phyloP scores from a whole-genome alignment of 1,140 invertebrate genomes.

The Melitaea cinxia region DNA sequence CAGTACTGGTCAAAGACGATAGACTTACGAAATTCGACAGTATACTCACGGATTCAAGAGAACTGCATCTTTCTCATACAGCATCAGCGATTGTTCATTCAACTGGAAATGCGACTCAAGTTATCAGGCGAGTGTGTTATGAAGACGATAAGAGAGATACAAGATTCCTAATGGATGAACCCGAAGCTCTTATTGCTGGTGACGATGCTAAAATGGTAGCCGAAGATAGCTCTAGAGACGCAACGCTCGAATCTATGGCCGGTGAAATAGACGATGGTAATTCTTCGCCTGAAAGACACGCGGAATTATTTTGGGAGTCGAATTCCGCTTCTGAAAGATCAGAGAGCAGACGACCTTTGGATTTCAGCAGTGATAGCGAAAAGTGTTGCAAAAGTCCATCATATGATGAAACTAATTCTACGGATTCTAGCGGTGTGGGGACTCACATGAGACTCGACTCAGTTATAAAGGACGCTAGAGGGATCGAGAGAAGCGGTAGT shows the following conservation, averaged over 20 bases:
- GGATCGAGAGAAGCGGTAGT: slow-evolving; percentile 49
- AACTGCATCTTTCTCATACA: slow-evolving; percentile 62
- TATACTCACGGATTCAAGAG: slow-evolving; percentile 62
- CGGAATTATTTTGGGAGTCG: slow-evolving; percentile 78
- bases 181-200: slow-evolving; percentile 54
- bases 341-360: slow-evolving; percentile 60
- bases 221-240: slow-evolving; percentile 67
- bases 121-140: slow-evolving; percentile 68
- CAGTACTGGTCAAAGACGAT: slow-evolving; percentile 65
- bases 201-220: slow-evolving; percentile 69
- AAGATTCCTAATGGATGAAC: slow-evolving; percentile 59
- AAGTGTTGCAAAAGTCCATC: slow-evolving; percentile 79
- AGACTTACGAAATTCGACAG: slow-evolving; percentile 60
- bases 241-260: slow-evolving; percentile 60
- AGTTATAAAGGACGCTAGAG: slow-evolving; percentile 73
- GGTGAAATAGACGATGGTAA: slow-evolving; percentile 60
- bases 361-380: slow-evolving; percentile 78
- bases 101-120: slow-evolving; percentile 63
- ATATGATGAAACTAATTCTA: slow-evolving; percentile 74
- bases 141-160: slow-evolving; percentile 60
- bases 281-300: slow-evolving; percentile 69
- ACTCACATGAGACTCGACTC: slow-evolving; percentile 71
- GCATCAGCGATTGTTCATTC: slow-evolving; percentile 66
- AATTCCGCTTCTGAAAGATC: slow-evolving; percentile 70
- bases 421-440: slow-evolving; percentile 70